Conservation (phyloP, 1,140 invertebrate genomes). For the Drosophila kepulauana region DNA sequence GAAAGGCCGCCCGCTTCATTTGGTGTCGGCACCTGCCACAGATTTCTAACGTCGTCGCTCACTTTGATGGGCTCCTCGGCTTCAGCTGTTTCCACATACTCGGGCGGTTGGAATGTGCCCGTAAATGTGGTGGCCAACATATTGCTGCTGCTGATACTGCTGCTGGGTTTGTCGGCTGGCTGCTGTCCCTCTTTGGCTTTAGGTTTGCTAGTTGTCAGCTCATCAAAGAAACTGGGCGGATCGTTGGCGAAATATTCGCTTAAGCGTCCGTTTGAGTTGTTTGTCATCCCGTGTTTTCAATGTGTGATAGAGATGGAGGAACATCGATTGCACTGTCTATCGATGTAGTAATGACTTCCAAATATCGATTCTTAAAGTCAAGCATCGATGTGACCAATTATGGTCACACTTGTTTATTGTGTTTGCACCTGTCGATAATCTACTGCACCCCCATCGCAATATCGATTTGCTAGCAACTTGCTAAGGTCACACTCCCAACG, state of each 20-base stretch:
- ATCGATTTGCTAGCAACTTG: slow-evolving; percentile 2
- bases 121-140: slow-evolving; percentile 73
- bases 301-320: slow-evolving; percentile 4
- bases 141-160: slow-evolving; percentile 37
- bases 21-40: slow-evolving; percentile 67
- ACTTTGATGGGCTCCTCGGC: slow-evolving; percentile 70
- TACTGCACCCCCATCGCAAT: neutral
- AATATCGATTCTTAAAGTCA: too few relatives aligned
- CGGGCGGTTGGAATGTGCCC: slow-evolving; percentile 74
- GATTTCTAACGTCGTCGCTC: slow-evolving; percentile 73
- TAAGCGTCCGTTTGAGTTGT: slow-evolving; percentile 62
- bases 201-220: slow-evolving; percentile 62
- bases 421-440: slow-evolving; percentile 32
- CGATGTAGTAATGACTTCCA: too few relatives aligned
- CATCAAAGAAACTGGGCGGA: slow-evolving; percentile 84
- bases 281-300: slow-evolving; percentile 56
- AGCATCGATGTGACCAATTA: too few relatives aligned
- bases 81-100: slow-evolving; percentile 75
- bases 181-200: slow-evolving; percentile 50
- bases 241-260: slow-evolving; percentile 84
- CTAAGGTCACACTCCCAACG: slow-evolving; percentile 19
- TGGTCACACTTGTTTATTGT: slow-evolving; percentile 14
- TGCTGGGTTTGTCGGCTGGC: slow-evolving; percentile 18
- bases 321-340: too few relatives aligned
- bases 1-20: slow-evolving; percentile 49